Base-by-base conservation (phyloP, 2,797 vertebrate species). In the Megaceryle alcyon region DNA sequence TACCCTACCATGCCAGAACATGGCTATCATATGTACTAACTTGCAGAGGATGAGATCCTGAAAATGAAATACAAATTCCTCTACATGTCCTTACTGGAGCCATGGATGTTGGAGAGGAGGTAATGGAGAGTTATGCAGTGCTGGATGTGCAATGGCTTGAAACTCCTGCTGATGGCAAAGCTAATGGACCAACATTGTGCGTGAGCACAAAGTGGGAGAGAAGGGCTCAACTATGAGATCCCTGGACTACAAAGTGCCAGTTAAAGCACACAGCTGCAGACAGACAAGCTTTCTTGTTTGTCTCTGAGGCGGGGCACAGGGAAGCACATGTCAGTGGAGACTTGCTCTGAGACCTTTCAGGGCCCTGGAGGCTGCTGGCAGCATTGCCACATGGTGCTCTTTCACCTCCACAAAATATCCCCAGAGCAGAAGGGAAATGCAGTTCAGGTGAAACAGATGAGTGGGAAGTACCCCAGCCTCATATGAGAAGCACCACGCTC, bases 381-480 rank as follows among this genome's bases (percentile, higher is more conserved):
- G 66, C 57, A 21, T 10, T 33, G 31, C 21, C 14, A 20, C 0
- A 0, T 1, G 7, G 53, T 43, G 31, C n/a, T 41, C 35, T 29
- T 80, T 44, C 18, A 5, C 10, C 63, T 37, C 44, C 53, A 71
- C 6, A 22, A 91, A 68, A 79, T 7, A 37, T 7, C 31, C 51
- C 19, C 48, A 56, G 48, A 28, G 7, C 11, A 16, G 59, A 57
- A 39, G 14, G 20, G 10, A 53, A 64, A 60, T 0, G 7, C 22
- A 82, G 41, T 11, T 81, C 43, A 31, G 29, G 43, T 61, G 37
- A 49, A 64, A 75, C 3, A 64, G 25, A 18, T 28, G 51, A 53
- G 12, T 0, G 0, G 6, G 57, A 81, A 61, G 63, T 2, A 9
- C 4, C 5, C 14, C 4, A 0, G 29, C 41, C 46, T 92, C 46